Base-by-base conservation (phyloP, 2,888 invertebrate genomes). In the Nemurella pictetii region DNA sequence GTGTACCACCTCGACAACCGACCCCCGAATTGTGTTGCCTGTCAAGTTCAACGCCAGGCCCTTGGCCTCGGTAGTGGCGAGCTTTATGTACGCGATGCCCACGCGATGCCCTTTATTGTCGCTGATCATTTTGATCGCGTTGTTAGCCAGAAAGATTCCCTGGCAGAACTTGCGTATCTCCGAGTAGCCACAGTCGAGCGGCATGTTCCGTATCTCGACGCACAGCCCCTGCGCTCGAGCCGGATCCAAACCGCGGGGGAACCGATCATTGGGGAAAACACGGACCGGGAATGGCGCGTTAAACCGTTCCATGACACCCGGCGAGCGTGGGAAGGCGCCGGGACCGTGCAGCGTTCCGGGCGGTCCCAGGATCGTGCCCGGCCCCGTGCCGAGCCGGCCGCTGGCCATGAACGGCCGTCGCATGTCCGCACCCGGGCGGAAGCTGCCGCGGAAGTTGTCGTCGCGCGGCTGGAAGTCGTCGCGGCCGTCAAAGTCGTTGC, bases 101-200 rank as follows among this genome's bases (percentile, higher is more conserved):
- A 95, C 95, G 35, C 96, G 93, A 29, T 94, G 93, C 0, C 98
- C 98, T 87, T 93, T 93, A 73, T 93, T 93, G 89, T 97, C 96
- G 88, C 95, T 96, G 15, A 97, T 94, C 90, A 98, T 93, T 90
- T 98, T 97, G 83, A 98, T 94, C 20, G 97, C 97, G 88, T 95
- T 95, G 88, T 94, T 95, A 78, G 95, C 94, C 85, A 98, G 96
- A 87, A 92, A 92, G 77, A 94, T 90, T 77, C 95, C 96, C 4
- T 94, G 93, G 90, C 98, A 98, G 88, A 97, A 95, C 84, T 95
- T 93, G 15, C 97, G 92, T 0, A 98, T 92, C 88, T 97, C 97
- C 73, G 94, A 94, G 89, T 96, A 96, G 78, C 94, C 94, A 0
- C 95, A 95, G 86, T 91, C 91, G 26, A 93, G 92, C 3, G 96